Conservation (phyloP, 2,797 vertebrate genomes). For the Poliocrania exsul region DNA sequence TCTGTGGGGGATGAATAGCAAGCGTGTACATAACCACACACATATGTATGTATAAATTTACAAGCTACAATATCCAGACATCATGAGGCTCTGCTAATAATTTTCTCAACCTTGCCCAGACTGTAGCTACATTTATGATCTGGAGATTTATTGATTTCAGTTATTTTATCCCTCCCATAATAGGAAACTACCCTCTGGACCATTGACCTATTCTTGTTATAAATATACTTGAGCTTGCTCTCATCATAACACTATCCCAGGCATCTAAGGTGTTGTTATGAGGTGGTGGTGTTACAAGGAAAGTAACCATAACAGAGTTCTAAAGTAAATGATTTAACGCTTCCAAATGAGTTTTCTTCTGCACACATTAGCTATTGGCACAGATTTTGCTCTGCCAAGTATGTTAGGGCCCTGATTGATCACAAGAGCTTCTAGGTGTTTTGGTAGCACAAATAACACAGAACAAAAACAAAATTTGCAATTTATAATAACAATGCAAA, state of each 20-base stretch:
- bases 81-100: constrained; percentile 78
- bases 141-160: constrained; percentile 84
- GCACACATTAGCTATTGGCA: not conserved
- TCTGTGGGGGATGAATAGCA: constrained; percentile 70
- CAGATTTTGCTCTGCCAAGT: not conserved
- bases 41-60: constrained; percentile 83
- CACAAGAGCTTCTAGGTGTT: not conserved
- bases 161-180: constrained; percentile 81
- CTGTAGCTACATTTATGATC: constrained; percentile 83
- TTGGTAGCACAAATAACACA: not conserved
- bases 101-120: constrained; percentile 80
- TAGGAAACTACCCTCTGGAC: constrained; percentile 79
- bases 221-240: constrained; percentile 74
- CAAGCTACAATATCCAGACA: constrained; percentile 83
- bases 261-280: constrained; percentile 77
- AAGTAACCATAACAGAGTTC: constrained; percentile 66
- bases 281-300: constrained; percentile 63
- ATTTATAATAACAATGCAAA: not conserved
- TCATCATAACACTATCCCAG: constrained; percentile 73
- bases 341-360: constrained; percentile 52
- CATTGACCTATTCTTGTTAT: constrained; percentile 78
- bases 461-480: not conserved
- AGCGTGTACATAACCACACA: constrained; percentile 75
- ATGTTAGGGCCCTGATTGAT: not conserved
- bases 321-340: constrained; percentile 66